Evolutionary conservation across 2,113 vertebrate species (phyloP), one percentile per base, ranked within the genome.

Genomic region (Tympanuchus pallidicinctus): DNA sequence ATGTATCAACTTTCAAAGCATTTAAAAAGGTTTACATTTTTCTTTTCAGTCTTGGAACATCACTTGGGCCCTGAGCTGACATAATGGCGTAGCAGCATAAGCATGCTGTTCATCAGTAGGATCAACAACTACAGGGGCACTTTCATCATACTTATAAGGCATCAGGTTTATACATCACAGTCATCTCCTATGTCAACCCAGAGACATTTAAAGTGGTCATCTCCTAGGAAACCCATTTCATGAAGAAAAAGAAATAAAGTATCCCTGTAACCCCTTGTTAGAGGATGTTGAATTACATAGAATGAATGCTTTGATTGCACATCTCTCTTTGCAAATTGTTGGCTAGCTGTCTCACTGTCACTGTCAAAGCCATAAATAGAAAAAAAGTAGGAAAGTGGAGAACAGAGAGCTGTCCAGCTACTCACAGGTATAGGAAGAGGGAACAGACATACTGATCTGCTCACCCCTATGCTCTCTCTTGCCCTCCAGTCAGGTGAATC

Each of bases 251-350:
- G 47, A 56, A 52, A 63, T 59, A 40, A 3, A 1, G 2, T 20
- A n/a, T 3, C 21, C 30, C 38, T 60, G 1, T 8, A 45, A 42
- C 10, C 40, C 25, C 56, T 76, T 0, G 0, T 59, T 45, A 38
- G 54, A 52, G 12, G 12, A 27, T 3, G 9, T 0, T 30, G 25
- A 80, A 21, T 64, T 86, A 52, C 2, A 38, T 3, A 20, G 48
- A 40, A 30, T 6, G 18, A 24, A 47, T 57, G 66, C 17, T 82
- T 71, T 64, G 21, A 65, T 40, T 4, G 6, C 22, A 40, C n/a
- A 36, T 32, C 52, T 83, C 47, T 52, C 42, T 83, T 56, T 48
- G 32, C 45, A 50, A 69, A 47, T 28, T 1, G 76, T 63, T 8
- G 34, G 25, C 19, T 47, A 56, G 52, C 30, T 38, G 22, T 34